Evolutionary conservation across 2,888 invertebrate species (phyloP).

Genomic region (Cremastinae sp.): DNA sequence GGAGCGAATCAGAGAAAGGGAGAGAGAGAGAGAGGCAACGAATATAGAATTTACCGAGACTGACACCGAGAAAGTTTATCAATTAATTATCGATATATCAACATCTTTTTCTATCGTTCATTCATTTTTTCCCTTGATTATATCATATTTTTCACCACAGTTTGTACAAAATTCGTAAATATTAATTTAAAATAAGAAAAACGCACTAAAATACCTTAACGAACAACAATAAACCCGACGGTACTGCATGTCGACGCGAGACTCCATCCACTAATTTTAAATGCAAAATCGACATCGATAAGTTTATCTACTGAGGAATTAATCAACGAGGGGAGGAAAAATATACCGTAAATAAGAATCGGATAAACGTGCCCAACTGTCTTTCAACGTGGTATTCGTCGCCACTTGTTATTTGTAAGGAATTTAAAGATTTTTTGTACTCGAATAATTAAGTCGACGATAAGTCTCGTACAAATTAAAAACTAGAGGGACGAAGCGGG

Average conservation of each 20-base stretch:
- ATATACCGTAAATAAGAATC: conserved; percentile 16
- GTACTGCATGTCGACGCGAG: conserved; percentile 66
- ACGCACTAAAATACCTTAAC: conserved; percentile 20
- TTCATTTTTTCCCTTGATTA: conserved; percentile 5
- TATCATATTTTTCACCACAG: neutral
- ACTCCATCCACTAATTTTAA: conserved; percentile 75
- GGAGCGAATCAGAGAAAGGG: neutral
- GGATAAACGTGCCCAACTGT: conserved; percentile 44
- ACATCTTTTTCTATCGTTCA: conserved; percentile 48
- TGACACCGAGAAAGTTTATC: conserved; percentile 71
- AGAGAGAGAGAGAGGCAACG: conserved; percentile 45
- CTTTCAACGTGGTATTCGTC: conserved; percentile 52
- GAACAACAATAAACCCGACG: conserved; percentile 38
- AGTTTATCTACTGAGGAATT: neutral
- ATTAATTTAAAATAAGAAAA: conserved; percentile 31
- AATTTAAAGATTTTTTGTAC: conserved; percentile 52
- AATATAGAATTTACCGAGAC: conserved; percentile 66
- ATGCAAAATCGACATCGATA: conserved; percentile 5
- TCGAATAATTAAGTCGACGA: conserved; percentile 25
- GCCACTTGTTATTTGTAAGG: conserved; percentile 33
- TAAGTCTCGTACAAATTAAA: conserved; percentile 39
- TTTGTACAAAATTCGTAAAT: conserved; percentile 39
- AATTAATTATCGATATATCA: conserved; percentile 52
- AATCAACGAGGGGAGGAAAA: neutral
- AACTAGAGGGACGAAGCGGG: neutral